Evolutionary conservation across 2,113 vertebrate species (phyloP), one percentile per base, ranked within the genome.

Genomic region (Progne subis): DNA sequence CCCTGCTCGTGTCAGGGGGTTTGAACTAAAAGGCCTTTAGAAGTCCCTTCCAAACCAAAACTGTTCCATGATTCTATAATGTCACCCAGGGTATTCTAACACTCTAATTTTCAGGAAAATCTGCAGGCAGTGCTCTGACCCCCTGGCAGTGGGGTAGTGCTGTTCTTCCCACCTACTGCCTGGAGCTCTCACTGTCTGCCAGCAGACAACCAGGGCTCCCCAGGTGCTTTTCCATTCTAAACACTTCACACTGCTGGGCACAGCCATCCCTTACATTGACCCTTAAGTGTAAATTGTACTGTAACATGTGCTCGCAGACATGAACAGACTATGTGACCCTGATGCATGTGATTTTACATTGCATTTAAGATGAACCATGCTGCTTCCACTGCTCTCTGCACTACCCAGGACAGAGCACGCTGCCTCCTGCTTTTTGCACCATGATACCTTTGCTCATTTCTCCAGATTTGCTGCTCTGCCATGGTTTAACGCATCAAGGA

Each of bases 281-380:
- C 24, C n/a, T 10, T 1, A 5, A 5, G 10, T 2, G 17, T 23
- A 56, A 32, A 64, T 8, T 55, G 23, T 0, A 16, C 26, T 1
- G 4, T 24, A 46, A 12, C 7, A 37, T 21, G 19, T 4, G 46
- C 70, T 70, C 37, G 61, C 13, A 32, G 11, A 26, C 18, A 17
- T 0, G 1, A n/a, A 5, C 2, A 63, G 18, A 21, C 11, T 14
- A 0, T 1, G 6, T 2, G 21, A 80, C 37, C 67, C 53, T 5
- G 28, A 70, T 20, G 29, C 0, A 6, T 0, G 1, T 1, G 43
- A 41, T 29, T 71, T 71, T 17, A 60, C 5, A n/a, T 0, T 1
- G 1, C 49, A 7, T 77, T 81, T 39, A 8, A 8, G 8, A 25
- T 11, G 0, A 84, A 26, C 14, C 11, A 5, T 47, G 11, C 12